Conservation (phyloP, 2,113 vertebrate genomes). For the Pyrgilauda ruficollis region DNA sequence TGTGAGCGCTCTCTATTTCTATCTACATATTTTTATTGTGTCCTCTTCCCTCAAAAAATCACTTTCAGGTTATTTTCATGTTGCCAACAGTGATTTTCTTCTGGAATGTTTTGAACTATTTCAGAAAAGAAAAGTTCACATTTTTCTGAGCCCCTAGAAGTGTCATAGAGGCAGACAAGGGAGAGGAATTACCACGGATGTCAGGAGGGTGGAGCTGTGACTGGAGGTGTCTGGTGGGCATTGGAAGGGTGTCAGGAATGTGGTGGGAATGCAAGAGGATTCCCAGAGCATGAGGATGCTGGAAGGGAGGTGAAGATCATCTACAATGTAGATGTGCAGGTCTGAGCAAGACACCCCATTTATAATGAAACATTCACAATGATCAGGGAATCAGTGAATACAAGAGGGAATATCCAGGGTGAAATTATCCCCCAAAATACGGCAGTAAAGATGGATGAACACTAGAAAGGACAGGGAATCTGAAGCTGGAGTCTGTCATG, state of each 20-base stretch:
- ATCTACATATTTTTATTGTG: background rate
- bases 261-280: background rate
- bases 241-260: background rate
- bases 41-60: fast-evolving
- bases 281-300: background rate
- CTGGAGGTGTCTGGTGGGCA: background rate
- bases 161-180: background rate
- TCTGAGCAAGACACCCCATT: background rate
- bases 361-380: background rate
- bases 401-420: background rate
- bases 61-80: background rate
- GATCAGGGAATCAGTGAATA: background rate
- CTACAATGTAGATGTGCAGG: too few species aligned
- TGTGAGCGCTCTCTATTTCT: background rate
- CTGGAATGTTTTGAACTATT: background rate
- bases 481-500: background rate
- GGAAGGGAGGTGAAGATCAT: background rate
- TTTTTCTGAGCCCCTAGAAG: background rate
- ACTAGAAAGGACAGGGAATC: background rate
- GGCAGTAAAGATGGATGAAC: background rate
- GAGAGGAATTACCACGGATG: background rate
- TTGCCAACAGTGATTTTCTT: background rate
- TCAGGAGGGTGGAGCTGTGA: background rate
- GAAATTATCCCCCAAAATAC: background rate
- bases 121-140: background rate